Evolutionary conservation across 1,140 invertebrate species (phyloP).

Genomic region (Panagrolaimus sp.): DNA sequence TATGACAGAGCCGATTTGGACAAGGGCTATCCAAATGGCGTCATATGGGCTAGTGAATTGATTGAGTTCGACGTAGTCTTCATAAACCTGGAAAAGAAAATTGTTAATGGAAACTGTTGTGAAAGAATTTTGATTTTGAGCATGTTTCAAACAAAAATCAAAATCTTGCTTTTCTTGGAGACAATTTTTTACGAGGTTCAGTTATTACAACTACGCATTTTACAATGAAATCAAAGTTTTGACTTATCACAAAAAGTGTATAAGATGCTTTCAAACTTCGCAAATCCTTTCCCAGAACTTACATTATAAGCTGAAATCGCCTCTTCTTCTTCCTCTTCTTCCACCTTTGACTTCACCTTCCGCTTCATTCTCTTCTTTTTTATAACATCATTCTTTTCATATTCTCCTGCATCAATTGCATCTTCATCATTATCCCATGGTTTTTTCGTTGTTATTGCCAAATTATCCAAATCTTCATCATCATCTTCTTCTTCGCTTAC

Average conservation of each 20-base stretch:
- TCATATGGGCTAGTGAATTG: slow-evolving; percentile 54
- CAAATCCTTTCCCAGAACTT: background rate
- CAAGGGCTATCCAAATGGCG: slow-evolving; percentile 53
- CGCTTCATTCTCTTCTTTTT: slow-evolving; percentile 21
- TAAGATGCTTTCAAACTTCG: too few relatives aligned
- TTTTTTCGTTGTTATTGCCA: slow-evolving; percentile 16
- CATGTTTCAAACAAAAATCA: too few relatives aligned
- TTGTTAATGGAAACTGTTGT: too few relatives aligned
- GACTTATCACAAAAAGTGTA: too few relatives aligned
- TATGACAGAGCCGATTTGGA: slow-evolving; percentile 50
- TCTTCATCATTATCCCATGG: slow-evolving; percentile 33
- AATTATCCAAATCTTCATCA: slow-evolving; percentile 14
- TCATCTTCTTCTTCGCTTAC: slow-evolving; percentile 25
- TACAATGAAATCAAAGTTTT: too few relatives aligned
- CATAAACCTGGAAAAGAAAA: slow-evolving; percentile 42
- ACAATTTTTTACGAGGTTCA: too few relatives aligned
- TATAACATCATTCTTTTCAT: slow-evolving; percentile 21
- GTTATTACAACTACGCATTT: too few relatives aligned
- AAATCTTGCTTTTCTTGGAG: too few relatives aligned
- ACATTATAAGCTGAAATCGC: slow-evolving; percentile 52
- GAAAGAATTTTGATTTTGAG: too few relatives aligned
- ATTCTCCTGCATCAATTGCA: slow-evolving; percentile 39
- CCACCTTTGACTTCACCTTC: background rate
- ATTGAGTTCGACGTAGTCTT: slow-evolving; percentile 50
- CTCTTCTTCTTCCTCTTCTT: slow-evolving; percentile 33